A percentile compares a stretch with the other conserved stretches of the same genome.
These are phyloP conservation scores for Leucoraja ocellata DNA, from an alignment of 2,797 vertebrate species.

Conservation along the genomic window DNA sequence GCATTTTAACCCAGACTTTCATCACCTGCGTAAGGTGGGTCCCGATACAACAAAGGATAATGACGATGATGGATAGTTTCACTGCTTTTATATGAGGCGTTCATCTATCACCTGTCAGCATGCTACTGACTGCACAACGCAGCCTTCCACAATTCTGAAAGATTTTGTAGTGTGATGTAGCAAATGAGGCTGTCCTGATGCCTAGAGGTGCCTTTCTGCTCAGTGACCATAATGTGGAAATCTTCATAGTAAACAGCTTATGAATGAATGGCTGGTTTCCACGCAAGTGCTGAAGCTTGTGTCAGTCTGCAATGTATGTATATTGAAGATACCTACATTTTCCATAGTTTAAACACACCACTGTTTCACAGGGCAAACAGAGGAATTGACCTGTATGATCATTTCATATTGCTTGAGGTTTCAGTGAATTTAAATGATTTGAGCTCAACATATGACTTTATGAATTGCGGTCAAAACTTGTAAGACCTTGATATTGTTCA, in stretches of 20 bases:
- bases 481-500: neutral
- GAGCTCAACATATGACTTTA: neutral
- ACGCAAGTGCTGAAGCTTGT: neutral
- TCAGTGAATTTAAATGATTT: neutral
- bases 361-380: constrained; percentile 12
- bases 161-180: constrained; percentile 48
- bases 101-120: constrained; percentile 52
- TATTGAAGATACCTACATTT: neutral
- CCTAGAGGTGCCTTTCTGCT: constrained; percentile 37
- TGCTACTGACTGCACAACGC: constrained; percentile 44
- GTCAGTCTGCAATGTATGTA: neutral
- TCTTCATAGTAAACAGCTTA: constrained; percentile 42
- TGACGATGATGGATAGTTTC: constrained; percentile 65
- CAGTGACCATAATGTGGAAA: constrained; percentile 52
- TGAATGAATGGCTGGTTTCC: neutral
- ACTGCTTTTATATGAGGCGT: constrained; percentile 60
- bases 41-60: constrained; percentile 70
- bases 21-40: constrained; percentile 67
- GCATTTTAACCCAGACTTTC: constrained; percentile 75
- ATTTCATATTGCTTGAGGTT: neutral
- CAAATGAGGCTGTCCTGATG: neutral
- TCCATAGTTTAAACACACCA: constrained; percentile 23
- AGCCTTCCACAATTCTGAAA: constrained; percentile 44
- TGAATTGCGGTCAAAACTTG: neutral
- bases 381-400: constrained; percentile 22